phyloP scores from a whole-genome alignment of 2,797 vertebrate species.

The Helicolenus hilgendorfi region DNA sequence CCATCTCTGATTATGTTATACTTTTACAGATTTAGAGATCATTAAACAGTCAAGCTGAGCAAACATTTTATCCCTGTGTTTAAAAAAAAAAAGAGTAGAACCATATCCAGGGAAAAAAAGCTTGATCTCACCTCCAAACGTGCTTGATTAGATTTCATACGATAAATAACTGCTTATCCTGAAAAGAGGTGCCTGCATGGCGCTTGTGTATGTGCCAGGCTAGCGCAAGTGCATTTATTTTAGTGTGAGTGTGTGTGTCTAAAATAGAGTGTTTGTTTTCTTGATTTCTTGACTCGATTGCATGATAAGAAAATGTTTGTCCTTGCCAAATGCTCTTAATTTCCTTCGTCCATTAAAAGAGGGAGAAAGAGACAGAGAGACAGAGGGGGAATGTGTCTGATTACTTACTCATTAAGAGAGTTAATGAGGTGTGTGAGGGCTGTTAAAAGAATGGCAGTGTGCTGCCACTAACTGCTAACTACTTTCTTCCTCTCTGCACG shows the following conservation, averaged over 20 bases:
- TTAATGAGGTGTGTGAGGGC: conserved; percentile 89
- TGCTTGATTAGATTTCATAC: conserved; percentile 36
- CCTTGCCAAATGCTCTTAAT: conserved; percentile 62
- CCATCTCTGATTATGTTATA: not conserved
- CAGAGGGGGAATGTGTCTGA: conserved; percentile 91
- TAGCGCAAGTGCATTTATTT: conserved; percentile 29
- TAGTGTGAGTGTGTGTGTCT: not conserved
- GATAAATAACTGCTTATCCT: conserved; percentile 17
- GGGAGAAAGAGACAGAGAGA: conserved; percentile 50
- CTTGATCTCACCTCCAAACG: conserved; percentile 6
- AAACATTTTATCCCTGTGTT: not conserved
- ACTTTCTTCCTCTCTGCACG: conserved; percentile 77
- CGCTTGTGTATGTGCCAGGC: not conserved
- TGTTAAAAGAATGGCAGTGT: conserved; percentile 86
- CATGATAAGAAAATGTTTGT: conserved; percentile 73
- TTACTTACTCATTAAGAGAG: conserved; percentile 94
- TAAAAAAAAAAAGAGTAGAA: not conserved
- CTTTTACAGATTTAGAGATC: not conserved
- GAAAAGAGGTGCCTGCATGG: not conserved
- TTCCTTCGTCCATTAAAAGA: conserved; percentile 65
- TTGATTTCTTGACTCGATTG: conserved; percentile 42
- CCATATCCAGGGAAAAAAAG: not conserved
- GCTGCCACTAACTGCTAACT: conserved; percentile 83
- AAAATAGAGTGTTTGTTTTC: conserved; percentile 65
- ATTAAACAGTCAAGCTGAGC: not conserved